These are phyloP conservation scores for Micrastur ruficollis DNA, from an alignment of 2,797 vertebrate species.

Conservation along the genomic window DNA sequence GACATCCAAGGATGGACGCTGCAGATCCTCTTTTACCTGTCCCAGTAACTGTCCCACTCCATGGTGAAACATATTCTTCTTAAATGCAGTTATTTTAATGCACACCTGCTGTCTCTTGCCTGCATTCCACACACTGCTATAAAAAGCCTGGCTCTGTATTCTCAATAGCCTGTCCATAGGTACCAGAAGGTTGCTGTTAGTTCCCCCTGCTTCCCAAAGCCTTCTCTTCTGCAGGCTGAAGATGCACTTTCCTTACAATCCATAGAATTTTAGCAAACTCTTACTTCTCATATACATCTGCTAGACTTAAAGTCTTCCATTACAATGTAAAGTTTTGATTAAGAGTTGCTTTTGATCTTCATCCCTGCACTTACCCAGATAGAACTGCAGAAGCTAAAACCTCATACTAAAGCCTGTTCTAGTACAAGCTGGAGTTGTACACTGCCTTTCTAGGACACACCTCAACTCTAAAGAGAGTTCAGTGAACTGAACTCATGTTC, in stretches of 20 bases:
- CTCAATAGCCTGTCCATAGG: background rate
- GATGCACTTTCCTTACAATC: background rate
- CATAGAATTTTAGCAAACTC: background rate
- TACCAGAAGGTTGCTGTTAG: background rate
- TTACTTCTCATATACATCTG: background rate
- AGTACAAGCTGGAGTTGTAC: background rate
- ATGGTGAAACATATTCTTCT: rapidly evolving
- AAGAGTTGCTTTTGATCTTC: background rate
- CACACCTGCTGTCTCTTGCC: background rate
- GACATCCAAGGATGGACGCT: background rate
- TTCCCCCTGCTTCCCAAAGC: background rate
- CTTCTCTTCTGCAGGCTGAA: background rate
- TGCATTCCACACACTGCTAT: background rate
- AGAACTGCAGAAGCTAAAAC: background rate
- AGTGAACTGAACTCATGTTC: background rate
- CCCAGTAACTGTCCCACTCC: background rate
- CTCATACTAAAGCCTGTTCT: background rate
- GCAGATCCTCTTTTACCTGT: background rate
- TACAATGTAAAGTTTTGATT: background rate
- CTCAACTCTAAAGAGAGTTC: background rate
- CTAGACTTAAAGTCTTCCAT: background rate
- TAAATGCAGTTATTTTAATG: background rate
- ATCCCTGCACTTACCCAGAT: background rate
- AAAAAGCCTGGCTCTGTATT: background rate
- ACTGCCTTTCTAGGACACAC: background rate